Evolutionary conservation across 2,113 vertebrate species (phyloP).

Genomic region (Alouatta palliata): DNA sequence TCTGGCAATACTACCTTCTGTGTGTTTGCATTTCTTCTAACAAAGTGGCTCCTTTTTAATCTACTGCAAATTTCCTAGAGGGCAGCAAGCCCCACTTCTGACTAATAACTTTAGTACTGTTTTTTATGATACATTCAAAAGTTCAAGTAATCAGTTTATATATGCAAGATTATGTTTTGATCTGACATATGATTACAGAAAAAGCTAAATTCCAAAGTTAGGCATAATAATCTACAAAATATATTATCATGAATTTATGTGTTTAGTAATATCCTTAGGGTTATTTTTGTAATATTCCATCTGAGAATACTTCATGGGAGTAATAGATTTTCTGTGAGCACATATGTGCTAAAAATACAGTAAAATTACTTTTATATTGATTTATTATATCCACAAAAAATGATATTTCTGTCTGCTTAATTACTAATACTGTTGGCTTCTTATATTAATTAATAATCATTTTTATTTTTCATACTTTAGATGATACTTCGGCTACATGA

Average conservation of each 20-base stretch:
- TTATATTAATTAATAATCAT: neutral
- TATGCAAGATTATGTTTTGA: neutral
- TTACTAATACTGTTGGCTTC: neutral
- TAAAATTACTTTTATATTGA: neutral
- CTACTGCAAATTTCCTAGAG: neutral
- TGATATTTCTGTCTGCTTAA: neutral
- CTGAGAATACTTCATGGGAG: neutral
- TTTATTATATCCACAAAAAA: neutral
- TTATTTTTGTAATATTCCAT: neutral
- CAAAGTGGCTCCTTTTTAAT: neutral
- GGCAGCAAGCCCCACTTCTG: neutral
- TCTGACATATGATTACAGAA: neutral
- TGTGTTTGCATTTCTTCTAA: fast-evolving
- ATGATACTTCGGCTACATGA: neutral
- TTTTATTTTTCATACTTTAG: slow-evolving; percentile 3
- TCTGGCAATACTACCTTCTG: neutral
- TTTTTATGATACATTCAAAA: neutral
- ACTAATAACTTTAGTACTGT: neutral
- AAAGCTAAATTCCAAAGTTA: neutral
- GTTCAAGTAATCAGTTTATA: neutral
- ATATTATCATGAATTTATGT: neutral
- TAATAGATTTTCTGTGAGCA: neutral
- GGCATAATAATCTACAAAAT: neutral
- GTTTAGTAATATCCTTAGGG: neutral
- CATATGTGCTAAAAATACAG: neutral